A percentile compares a stretch with the other conserved stretches of the same genome.
phyloP scores from a whole-genome alignment of 2,113 vertebrate genomes.

The Chaetodon auriga region DNA sequence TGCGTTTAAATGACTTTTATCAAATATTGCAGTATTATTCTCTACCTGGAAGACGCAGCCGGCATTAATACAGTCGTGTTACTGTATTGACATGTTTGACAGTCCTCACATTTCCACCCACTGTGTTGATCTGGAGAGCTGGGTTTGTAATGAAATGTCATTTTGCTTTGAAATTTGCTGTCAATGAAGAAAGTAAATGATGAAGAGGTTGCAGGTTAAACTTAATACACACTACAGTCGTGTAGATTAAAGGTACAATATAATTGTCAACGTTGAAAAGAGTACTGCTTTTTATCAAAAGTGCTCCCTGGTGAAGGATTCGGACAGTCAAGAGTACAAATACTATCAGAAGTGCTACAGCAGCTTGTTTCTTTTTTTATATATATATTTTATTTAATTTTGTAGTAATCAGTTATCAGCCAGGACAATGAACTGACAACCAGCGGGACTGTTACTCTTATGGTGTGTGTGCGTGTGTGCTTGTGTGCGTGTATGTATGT shows the following conservation, averaged over 20 bases:
- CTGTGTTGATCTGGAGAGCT: constrained; percentile 35
- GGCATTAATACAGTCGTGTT: constrained; percentile 24
- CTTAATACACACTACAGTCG: constrained; percentile 18
- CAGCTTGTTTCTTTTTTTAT: constrained; percentile 16
- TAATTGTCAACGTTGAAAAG: constrained; percentile 34
- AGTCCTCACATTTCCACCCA: constrained; percentile 31
- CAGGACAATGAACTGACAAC: constrained; percentile 61
- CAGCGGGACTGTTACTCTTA: constrained; percentile 67
- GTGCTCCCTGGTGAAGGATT: constrained; percentile 24
- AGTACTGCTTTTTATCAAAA: constrained; percentile 48
- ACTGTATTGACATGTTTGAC: constrained; percentile 40
- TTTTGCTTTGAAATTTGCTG: constrained; percentile 40
- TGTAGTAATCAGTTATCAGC: constrained; percentile 48
- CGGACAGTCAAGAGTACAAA: constrained; percentile 29
- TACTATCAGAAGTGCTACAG: constrained; percentile 30
- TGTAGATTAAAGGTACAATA: constrained; percentile 64
- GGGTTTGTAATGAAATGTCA: constrained; percentile 6
- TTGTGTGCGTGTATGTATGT: constrained; percentile 16
- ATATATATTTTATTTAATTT: constrained; percentile 54
- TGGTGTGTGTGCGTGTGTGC: constrained; percentile 21
- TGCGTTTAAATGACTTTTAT: constrained; percentile 21
- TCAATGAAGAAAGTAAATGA: constrained; percentile 41
- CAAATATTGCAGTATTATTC: constrained; percentile 51
- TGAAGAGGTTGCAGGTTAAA: constrained; percentile 27
- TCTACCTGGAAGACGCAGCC: constrained; percentile 39